phyloP scores from a whole-genome alignment of 1,140 invertebrate species.

The Drosophila kohkoa region DNA sequence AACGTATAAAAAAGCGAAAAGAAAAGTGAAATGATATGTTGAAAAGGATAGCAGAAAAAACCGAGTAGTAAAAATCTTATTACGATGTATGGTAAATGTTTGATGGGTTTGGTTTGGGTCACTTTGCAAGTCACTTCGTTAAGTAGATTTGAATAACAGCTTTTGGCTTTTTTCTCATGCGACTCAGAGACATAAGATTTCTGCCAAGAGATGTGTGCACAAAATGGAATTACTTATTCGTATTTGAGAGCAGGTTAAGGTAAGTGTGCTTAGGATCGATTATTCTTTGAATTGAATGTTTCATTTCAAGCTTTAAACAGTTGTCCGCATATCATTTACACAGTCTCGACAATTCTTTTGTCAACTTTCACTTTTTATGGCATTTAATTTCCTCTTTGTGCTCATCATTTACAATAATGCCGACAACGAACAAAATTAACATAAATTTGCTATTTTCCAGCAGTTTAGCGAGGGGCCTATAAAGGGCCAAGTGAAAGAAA shows the following conservation, averaged over 20 bases:
- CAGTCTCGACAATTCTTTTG: slow-evolving; percentile 43
- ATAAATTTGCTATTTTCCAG: slow-evolving; percentile 75
- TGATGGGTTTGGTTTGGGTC: slow-evolving; percentile 25
- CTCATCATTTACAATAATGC: slow-evolving; percentile 76
- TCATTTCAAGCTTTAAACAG: slow-evolving; percentile 11
- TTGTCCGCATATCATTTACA: slow-evolving; percentile 34
- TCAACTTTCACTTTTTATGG: slow-evolving; percentile 62
- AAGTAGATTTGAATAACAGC: slow-evolving; percentile 72
- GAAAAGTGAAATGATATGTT: not conserved
- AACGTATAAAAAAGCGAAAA: slow-evolving; percentile 6
- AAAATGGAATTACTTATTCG: slow-evolving; percentile 42
- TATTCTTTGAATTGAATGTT: slow-evolving; percentile 8
- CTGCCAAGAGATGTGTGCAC: slow-evolving; percentile 13
- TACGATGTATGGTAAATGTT: slow-evolving; percentile 48
- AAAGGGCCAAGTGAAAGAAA: slow-evolving; percentile 30
- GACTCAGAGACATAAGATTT: slow-evolving; percentile 32
- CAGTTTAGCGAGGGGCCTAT: slow-evolving; percentile 59
- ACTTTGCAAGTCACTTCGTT: slow-evolving; percentile 54
- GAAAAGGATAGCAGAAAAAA: not conserved
- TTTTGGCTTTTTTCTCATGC: slow-evolving; percentile 44
- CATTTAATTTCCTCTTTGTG: slow-evolving; percentile 70
- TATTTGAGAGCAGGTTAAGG: slow-evolving; percentile 4
- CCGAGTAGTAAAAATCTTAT: slow-evolving; percentile 65
- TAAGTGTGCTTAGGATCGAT: slow-evolving; percentile 15
- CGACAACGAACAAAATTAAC: slow-evolving; percentile 65